Evolutionary conservation across 2,888 invertebrate genomes (phyloP), one percentile per base, ranked within the genome.

Genomic region (Pseudeuparius sepicola): DNA sequence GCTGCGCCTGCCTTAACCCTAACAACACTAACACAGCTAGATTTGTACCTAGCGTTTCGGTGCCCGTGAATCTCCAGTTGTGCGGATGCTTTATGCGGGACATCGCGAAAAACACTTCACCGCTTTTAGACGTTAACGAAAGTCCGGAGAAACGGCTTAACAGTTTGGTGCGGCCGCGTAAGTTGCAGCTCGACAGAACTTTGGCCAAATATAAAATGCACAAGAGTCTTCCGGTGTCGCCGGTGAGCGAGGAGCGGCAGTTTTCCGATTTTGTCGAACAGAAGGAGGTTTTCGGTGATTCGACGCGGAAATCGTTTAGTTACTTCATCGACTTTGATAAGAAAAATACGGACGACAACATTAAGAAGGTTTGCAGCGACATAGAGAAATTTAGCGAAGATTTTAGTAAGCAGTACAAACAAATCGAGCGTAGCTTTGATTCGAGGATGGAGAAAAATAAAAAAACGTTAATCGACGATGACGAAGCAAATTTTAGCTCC

Each of bases 191-290:
- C 24, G 59, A 61, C 39, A 60, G 59, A 42, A 59, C 56, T 11
- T 44, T 63, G 51, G 47, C 52, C 35, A 56, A 61, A 45, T 61
- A 57, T 42, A 62, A 63, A 41, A 42, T 57, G 46, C 56, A 80
- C 44, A 82, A 84, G 50, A 84, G 84, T 3, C 75, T 86, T 45
- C 85, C 85, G 0, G 83, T 85, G 0, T 84, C 84, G 1, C 86
- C 86, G 0, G 84, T 85, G 0, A 82, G 78, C 33, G 86, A 86
- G 53, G 84, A 85, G 50, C 56, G 60, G 15, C 54, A 57, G 32
- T 57, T 61, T 43, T 51, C 59, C 1, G 64, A 64, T 48, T 62
- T 55, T 42, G 60, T 51, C 3, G 48, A 49, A 17, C 46, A 45
- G 29, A 44, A 48, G 38, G 42, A 47, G 10, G 43, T 38, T 4